Base-by-base conservation (phyloP, 2,888 invertebrate species). In the Lasioglossum marginatum region DNA sequence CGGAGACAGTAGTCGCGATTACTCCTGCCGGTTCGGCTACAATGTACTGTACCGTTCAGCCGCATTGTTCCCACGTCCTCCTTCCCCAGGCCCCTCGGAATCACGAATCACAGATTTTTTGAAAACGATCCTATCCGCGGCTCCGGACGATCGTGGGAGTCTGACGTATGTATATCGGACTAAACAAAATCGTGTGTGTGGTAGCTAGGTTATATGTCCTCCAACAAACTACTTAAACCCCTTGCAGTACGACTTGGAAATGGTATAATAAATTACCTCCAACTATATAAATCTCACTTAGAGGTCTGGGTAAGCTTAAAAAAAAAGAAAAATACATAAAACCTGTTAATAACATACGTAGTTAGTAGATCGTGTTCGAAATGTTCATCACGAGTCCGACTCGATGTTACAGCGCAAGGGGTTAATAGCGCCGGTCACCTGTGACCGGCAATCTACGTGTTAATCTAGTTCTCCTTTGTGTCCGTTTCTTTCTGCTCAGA, bases 1-100 rank as follows among this genome's bases (percentile, higher is more conserved):
- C 19, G 73, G 80, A 76, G 75, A 72, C 40, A 70, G 70, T 82
- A 60, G 63, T 76, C 82, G 82, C 68, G 77, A 84, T 89, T 87
- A 80, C 82, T 73, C 57, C 68, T 68, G 37, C 68, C 63, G 68
- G 37, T 68, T 68, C 68, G 37, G 68, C 37, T 37, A 45, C 79
- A 60, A 66, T 78, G 74, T 60, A 74, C 70, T 78, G 74, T 60
- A 74, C 70, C 74, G 78, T 75, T 78, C 84, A 81, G 31, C 48
- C n/a, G 19, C 57, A 37, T 68, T 68, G 68, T 68, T 68, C 68
- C 68, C 68, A 37, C 68, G 68, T 23, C 68, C 68, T 68, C 68
- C 19, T 68, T 37, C 68, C 34, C 63, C 63, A 19, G 37, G 66
- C 0, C 4, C 37, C 68, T 23, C 12, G 37, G 37, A 68, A 68